Percentiles rank a stretch among this genome's conserved stretches.
phyloP scores from a whole-genome alignment of 2,888 invertebrate genomes.

The Anoncus sp. region DNA sequence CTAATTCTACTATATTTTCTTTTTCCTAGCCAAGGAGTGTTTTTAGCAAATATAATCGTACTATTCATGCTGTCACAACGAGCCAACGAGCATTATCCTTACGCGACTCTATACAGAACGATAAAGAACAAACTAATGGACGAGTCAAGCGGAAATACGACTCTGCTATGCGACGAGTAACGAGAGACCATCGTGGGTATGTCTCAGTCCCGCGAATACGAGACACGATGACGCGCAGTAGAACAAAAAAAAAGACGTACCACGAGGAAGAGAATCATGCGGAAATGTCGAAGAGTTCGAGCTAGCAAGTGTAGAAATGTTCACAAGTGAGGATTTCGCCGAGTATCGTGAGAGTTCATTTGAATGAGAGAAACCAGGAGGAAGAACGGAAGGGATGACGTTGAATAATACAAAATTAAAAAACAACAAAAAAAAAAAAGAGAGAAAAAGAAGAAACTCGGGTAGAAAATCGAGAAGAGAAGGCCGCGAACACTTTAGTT shows the following conservation, averaged over 20 bases:
- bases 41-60: no score
- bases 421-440: conserved; percentile 36
- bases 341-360: conserved; percentile 39
- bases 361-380: conserved; percentile 34
- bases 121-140: conserved; percentile 27
- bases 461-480: conserved; percentile 29
- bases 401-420: conserved; percentile 33
- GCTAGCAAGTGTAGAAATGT: conserved; percentile 47
- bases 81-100: conserved; percentile 24
- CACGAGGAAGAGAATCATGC: conserved; percentile 1
- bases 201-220: conserved; percentile 28
- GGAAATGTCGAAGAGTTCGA: conserved; percentile 36
- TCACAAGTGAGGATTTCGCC: conserved; percentile 44
- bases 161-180: conserved; percentile 50
- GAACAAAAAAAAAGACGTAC: conserved; percentile 28
- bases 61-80: not conserved
- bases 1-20: not conserved
- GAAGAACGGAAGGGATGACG: conserved; percentile 26
- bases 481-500: conserved; percentile 29
- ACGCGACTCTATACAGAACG: conserved; percentile 21
- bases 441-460: conserved; percentile 28
- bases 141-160: conserved; percentile 49
- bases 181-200: conserved; percentile 43
- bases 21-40: not conserved
- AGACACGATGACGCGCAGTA: conserved; percentile 15